Conservation (phyloP, 2,113 vertebrate genomes). For the Centropristis striata region DNA sequence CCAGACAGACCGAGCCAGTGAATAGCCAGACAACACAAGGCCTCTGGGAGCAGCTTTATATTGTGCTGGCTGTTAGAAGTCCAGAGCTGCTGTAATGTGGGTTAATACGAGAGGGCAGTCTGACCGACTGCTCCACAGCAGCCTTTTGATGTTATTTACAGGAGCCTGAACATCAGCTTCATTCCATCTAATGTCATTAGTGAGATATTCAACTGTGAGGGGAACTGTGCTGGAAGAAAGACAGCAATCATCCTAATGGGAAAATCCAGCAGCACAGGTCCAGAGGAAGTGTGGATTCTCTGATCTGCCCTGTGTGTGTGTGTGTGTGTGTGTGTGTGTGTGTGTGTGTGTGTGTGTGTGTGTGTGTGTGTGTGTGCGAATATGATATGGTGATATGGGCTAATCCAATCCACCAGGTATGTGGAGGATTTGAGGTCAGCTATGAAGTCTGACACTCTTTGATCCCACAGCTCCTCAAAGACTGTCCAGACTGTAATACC, state of each 20-base stretch:
- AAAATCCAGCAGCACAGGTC: conserved; percentile 33
- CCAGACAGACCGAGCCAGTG: neutral
- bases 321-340: neutral
- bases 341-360: neutral
- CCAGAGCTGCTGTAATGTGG: conserved; percentile 11
- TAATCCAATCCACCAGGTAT: conserved; percentile 52
- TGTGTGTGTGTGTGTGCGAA: neutral
- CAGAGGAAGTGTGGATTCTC: neutral
- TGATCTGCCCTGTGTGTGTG: neutral
- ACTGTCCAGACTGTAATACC: conserved; percentile 9
- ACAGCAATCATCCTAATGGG: conserved; percentile 45
- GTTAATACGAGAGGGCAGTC: conserved; percentile 12
- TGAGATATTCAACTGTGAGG: conserved; percentile 4
- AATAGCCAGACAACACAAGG: neutral
- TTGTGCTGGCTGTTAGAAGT: neutral
- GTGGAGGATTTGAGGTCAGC: conserved; percentile 38
- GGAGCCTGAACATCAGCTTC: conserved; percentile 31
- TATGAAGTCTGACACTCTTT: conserved; percentile 33
- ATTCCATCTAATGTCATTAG: conserved; percentile 40
- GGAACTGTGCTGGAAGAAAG: conserved; percentile 9
- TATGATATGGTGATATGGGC: neutral
- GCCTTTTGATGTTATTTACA: conserved; percentile 41
- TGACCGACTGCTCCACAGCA: conserved; percentile 22
- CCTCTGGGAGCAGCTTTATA: neutral
- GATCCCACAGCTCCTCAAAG: conserved; percentile 30